These are phyloP conservation scores for Macroglossus sobrinus DNA, from an alignment of 2,113 vertebrate species.

Conservation along the genomic window DNA sequence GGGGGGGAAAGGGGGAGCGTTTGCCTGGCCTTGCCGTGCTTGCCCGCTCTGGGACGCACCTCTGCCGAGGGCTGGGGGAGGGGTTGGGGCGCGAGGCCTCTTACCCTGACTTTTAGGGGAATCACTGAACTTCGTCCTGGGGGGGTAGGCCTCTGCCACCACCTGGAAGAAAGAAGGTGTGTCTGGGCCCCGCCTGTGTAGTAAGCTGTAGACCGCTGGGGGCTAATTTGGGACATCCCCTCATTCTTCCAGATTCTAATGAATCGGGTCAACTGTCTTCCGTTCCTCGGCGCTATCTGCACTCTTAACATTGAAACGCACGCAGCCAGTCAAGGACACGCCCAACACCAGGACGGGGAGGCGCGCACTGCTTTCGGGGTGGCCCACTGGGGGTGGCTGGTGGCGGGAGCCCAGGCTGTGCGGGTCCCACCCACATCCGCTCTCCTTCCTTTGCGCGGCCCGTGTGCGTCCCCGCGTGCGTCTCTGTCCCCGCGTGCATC, in stretches of 20 bases:
- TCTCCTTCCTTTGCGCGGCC: no score
- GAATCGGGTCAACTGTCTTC: no score
- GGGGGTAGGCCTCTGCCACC: neutral
- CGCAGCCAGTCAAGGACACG: rapidly evolving
- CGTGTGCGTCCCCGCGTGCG: no score
- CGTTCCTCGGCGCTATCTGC: no score
- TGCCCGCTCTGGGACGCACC: no score
- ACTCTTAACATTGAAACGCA: neutral
- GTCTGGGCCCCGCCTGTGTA: rapidly evolving
- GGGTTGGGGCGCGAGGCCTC: rapidly evolving
- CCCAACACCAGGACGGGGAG: neutral
- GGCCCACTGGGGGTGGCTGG: rapidly evolving
- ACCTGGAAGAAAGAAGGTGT: constrained; percentile 36
- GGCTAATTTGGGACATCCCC: neutral
- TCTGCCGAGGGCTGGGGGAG: rapidly evolving
- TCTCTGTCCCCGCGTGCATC: no score
- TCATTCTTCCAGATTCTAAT: neutral
- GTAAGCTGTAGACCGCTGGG: neutral
- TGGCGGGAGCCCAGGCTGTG: neutral
- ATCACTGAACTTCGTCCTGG: constrained; percentile 72
- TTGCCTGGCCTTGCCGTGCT: no score
- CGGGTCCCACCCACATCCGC: neutral
- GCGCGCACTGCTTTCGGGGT: rapidly evolving
- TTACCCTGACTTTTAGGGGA: constrained; percentile 71
- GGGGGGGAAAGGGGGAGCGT: no score